Evolutionary conservation across 2,888 invertebrate species (phyloP), one percentile per base, ranked within the genome.

Genomic region (Drosophila glabriapex): DNA sequence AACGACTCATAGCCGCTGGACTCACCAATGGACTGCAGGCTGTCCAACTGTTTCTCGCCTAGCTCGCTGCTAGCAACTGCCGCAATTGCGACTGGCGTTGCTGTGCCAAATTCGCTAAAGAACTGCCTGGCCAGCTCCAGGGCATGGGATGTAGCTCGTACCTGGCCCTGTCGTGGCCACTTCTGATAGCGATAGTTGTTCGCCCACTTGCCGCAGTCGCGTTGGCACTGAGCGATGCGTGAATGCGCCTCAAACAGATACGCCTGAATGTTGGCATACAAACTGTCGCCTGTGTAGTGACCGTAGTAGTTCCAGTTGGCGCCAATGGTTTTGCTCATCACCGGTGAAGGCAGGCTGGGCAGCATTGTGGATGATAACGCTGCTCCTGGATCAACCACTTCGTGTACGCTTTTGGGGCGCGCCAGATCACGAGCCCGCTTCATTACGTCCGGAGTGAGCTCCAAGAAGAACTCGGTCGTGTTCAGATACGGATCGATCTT

Each of bases 231-330:
- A 33, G 95, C 95, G 63, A 98, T 96, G 92, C 96, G 96, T 90
- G 95, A 95, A 76, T 97, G 95, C 0, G 98, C 98, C 92, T 97
- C 97, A 91, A 96, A 96, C 37, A 99, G 94, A 93, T 98, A 98
- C 1, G 97, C 97, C 93, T 97, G 96, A 93, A 97, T 97, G 93
- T 97, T 97, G 39, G 96, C 96, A 91, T 96, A 96, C 73, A 97
- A 93, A 68, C 96, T 96, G 78, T 96, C 96, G 50, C 95, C 94
- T 78, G 94, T 89, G 83, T 94, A 91, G 29, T 94, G 82, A 6
- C 94, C 94, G 76, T 94, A 94, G 80, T 94, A 94, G 88, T 94
- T 95, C 94, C 94, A 94, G 82, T 94, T 93, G n/a, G 94, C 93
- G 19, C 94, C 94, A 39, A 94, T 94, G 4, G 94, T 94, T 82